These are phyloP conservation scores for Chydorus sphaericus DNA, from an alignment of 2,888 invertebrate species.

Conservation along the genomic window DNA sequence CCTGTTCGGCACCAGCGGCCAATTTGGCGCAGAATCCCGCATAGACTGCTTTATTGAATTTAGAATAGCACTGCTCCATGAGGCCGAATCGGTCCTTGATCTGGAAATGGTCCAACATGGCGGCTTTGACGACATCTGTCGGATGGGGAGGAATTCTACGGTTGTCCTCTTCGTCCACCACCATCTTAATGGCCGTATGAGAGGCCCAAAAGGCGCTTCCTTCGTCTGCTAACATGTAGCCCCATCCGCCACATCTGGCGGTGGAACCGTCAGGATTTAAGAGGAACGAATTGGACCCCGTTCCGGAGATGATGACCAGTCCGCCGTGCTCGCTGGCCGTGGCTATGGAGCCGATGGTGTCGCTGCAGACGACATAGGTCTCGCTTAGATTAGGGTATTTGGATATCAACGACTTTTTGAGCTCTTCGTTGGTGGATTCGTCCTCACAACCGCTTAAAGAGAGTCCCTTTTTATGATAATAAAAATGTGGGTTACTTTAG, in stretches of 20 bases:
- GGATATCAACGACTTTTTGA: conserved; percentile 46
- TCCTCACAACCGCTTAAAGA: conserved; percentile 86
- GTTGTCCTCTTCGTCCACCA: conserved; percentile 77
- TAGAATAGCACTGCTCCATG: conserved; percentile 53
- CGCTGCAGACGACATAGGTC: conserved; percentile 56
- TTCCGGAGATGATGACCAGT: conserved; percentile 75
- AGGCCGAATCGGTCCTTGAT: conserved; percentile 43
- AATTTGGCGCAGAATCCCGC: conserved; percentile 58
- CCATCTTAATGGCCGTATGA: conserved; percentile 62
- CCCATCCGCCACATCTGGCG: conserved; percentile 91
- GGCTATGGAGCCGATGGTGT: conserved; percentile 73
- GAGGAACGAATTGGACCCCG: conserved; percentile 70
- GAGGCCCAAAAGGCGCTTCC: conserved; percentile 79
- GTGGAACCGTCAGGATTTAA: conserved; percentile 67
- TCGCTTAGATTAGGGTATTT: conserved; percentile 42
- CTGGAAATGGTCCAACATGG: conserved; percentile 58
- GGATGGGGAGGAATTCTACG: conserved; percentile 47
- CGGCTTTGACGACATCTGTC: conserved; percentile 49
- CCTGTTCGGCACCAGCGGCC: conserved; percentile 47
- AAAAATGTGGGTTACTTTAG: too few species aligned
- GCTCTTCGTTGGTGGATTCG: conserved; percentile 52
- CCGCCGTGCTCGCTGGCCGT: conserved; percentile 52
- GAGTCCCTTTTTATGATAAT: too few species aligned
- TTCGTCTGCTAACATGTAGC: conserved; percentile 84
- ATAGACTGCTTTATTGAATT: conserved; percentile 70